Evolutionary conservation across 2,113 vertebrate genomes (phyloP), one percentile per base, ranked within the genome.

Genomic region (Gavia stellata): DNA sequence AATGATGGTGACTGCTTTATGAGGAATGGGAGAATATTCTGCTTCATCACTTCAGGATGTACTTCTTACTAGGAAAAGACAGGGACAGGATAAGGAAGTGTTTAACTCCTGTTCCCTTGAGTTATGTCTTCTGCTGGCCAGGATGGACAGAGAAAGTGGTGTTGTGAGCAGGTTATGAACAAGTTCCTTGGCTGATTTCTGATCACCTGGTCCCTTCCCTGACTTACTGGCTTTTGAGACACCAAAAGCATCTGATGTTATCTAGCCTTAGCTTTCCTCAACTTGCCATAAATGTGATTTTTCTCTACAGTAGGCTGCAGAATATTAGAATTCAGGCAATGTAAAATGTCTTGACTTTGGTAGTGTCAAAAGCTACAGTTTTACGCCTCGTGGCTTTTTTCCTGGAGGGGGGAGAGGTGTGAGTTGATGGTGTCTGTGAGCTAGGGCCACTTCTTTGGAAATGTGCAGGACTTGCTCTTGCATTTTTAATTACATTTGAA

Each of bases 391-490:
- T 52, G 36, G 11, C 6, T 81, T 83, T 86, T 50, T 47, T 67
- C 14, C 21, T 67, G 26, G 3, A 24, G 34, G 9, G 0, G 5
- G 17, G 16, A 59, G 17, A 21, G 34, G 7, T 33, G 14, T 5
- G 29, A 50, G 16, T 45, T 83, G n/a, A 16, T 83, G 50, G 23
- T 40, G 23, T 78, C 18, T 34, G 24, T 33, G 55, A 81, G 33
- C 42, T 52, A 36, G 8, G 26, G 26, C 20, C 7, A 1, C 5
- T 70, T 73, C 50, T 83, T 55, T 45, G 71, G 47, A 71, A 80
- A 78, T 6, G 24, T 55, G 50, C 25, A 49, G 36, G 44, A 63
- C 14, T 17, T 79, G 52, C 17, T 63, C 31, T 65, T 28, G 49
- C 45, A 25, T 68, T 86, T 95, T 81, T 44, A 61, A 23, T 75